A percentile compares a stretch with the other conserved stretches of the same genome.
Evolutionary conservation across 2,113 vertebrate species (phyloP).

Genomic region (Calypte anna): DNA sequence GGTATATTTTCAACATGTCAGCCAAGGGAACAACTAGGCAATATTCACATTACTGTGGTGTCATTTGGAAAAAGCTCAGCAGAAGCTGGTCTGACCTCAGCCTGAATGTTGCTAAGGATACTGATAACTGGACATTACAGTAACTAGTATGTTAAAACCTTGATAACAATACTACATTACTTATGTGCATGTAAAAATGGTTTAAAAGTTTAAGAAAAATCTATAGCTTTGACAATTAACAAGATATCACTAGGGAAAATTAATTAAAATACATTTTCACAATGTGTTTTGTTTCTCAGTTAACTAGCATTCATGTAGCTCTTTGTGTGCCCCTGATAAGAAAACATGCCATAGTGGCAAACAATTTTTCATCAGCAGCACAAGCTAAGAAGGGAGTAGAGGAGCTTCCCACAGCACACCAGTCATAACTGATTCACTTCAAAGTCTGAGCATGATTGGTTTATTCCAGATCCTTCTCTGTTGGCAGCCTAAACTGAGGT

Average conservation of each 20-base stretch:
- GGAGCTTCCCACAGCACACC: neutral
- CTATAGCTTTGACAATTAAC: neutral
- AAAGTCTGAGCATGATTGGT: neutral
- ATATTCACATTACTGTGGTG: neutral
- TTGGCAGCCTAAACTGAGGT: neutral
- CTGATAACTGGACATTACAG: neutral
- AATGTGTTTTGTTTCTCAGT: neutral
- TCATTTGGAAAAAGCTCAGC: neutral
- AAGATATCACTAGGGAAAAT: neutral
- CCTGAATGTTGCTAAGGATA: neutral
- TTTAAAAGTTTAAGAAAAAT: neutral
- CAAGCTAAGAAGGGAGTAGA: neutral
- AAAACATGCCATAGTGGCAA: neutral
- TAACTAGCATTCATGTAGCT: neutral
- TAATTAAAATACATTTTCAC: neutral
- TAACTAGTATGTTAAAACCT: neutral
- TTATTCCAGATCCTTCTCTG: neutral
- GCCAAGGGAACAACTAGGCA: neutral
- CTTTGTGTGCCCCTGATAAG: neutral
- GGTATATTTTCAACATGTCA: neutral
- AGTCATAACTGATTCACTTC: neutral
- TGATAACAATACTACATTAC: neutral
- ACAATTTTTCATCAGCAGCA: neutral
- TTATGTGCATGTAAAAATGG: accelerated
- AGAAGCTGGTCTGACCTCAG: neutral